These are phyloP conservation scores for Apostichopus leukothele DNA, from an alignment of 53 echinoderm and acorn worm species.

Conservation along the genomic window DNA sequence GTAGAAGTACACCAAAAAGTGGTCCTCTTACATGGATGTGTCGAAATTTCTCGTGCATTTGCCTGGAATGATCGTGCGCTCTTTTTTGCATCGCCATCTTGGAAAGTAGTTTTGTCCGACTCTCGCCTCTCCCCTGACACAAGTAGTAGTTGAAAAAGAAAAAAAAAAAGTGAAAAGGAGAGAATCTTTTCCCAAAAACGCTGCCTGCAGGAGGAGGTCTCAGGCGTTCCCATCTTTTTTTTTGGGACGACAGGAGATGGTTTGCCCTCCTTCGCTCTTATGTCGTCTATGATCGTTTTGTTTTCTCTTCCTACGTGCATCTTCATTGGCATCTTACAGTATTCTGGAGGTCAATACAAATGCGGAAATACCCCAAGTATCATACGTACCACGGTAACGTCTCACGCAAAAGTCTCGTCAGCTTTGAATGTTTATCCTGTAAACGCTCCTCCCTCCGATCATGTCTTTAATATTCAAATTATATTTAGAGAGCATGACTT, in stretches of 20 bases:
- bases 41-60: neutral
- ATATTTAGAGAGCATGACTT: too few species aligned
- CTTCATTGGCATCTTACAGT: constrained; percentile 57
- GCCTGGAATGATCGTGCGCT: neutral
- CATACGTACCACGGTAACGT: constrained; percentile 98
- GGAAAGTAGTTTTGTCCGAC: constrained; percentile 3
- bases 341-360: constrained; percentile 98
- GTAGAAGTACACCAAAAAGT: neutral
- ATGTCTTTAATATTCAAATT: too few species aligned
- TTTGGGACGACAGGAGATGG: neutral
- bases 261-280: constrained; percentile 12
- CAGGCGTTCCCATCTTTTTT: neutral
- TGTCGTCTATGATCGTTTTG: constrained; percentile 40
- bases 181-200: neutral
- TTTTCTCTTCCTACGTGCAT: constrained; percentile 44
- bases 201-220: neutral
- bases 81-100: neutral
- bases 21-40: neutral
- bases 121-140: neutral
- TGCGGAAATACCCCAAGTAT: constrained; percentile 99
- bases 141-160: neutral
- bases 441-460: too few species aligned
- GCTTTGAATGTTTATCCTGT: neutral
- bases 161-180: neutral
- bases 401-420: constrained; percentile 15